Evolutionary conservation across 2,888 invertebrate species (phyloP).

Genomic region (Ditula angustiorana): DNA sequence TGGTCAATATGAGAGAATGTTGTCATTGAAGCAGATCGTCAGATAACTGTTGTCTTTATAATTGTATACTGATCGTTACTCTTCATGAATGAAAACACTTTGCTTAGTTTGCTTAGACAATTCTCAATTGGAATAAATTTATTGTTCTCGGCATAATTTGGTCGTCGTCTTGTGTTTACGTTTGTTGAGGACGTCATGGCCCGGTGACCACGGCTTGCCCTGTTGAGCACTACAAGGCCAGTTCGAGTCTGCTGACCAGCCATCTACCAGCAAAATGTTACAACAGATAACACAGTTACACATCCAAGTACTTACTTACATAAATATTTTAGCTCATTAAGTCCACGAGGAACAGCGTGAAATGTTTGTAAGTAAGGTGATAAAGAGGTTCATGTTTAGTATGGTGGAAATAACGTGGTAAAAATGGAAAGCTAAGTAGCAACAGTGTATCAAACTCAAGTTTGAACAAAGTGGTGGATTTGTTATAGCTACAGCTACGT

Average conservation of each 20-base stretch:
- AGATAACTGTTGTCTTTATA: not conserved
- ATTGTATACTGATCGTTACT: not conserved
- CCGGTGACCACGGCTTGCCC: not conserved
- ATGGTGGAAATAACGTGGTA: not conserved
- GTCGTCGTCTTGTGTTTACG: not conserved
- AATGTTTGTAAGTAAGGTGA: not conserved
- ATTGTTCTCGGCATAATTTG: conserved; percentile 4
- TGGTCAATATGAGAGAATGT: not conserved
- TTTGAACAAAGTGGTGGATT: not conserved
- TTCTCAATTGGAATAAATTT: conserved; percentile 18
- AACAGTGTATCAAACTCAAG: not conserved
- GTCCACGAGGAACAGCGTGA: not conserved
- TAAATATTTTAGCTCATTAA: not conserved
- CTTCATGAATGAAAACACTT: not conserved
- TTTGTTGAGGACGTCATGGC: conserved; percentile 1
- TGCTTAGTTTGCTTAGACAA: not conserved
- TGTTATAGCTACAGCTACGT: too few relatives aligned
- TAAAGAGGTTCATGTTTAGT: not conserved
- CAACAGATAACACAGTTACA: not conserved
- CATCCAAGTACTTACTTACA: not conserved
- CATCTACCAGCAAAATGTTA: not conserved
- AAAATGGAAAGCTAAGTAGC: not conserved
- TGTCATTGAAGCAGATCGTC: not conserved
- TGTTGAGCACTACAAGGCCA: not conserved
- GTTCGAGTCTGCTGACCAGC: not conserved